phyloP scores from a whole-genome alignment of 2,888 invertebrate genomes.

The Pomacea canaliculata region DNA sequence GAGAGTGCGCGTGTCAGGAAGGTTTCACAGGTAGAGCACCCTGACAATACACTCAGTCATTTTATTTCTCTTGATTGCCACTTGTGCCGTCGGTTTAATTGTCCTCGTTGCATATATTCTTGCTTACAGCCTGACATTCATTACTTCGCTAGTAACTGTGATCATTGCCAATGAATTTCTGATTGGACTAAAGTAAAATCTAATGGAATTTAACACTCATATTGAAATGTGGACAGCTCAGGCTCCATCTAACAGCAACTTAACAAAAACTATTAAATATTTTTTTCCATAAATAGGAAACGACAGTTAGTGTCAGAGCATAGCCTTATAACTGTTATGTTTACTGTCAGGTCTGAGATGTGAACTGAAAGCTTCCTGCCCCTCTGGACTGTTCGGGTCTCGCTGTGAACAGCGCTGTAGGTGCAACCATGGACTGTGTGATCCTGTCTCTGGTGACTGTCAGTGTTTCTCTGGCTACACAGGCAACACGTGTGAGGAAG shows the following conservation, averaged over 20 bases:
- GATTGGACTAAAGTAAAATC: too few relatives aligned
- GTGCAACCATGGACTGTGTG: conserved; percentile 29
- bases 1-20: conserved; percentile 42
- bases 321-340: too few relatives aligned
- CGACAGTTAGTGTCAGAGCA: too few relatives aligned
- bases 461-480: conserved; percentile 31
- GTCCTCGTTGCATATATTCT: neutral
- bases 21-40: conserved; percentile 41
- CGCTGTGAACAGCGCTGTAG: conserved; percentile 21
- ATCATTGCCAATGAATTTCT: too few relatives aligned
- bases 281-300: too few relatives aligned
- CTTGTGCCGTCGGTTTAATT: neutral
- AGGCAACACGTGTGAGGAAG: conserved; percentile 20
- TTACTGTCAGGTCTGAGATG: conserved; percentile 8
- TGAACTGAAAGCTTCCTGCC: conserved; percentile 10
- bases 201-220: too few relatives aligned
- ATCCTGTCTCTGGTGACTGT: conserved; percentile 20
- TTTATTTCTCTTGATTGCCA: too few relatives aligned
- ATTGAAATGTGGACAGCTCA: too few relatives aligned
- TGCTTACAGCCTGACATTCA: neutral
- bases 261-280: too few relatives aligned
- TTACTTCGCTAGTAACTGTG: neutral
- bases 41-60: neutral
- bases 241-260: too few relatives aligned
- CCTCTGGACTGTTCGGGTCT: conserved; percentile 24